These are phyloP conservation scores for Trochalopteron elliotii DNA, from an alignment of 2,113 vertebrate genomes.

Conservation along the genomic window DNA sequence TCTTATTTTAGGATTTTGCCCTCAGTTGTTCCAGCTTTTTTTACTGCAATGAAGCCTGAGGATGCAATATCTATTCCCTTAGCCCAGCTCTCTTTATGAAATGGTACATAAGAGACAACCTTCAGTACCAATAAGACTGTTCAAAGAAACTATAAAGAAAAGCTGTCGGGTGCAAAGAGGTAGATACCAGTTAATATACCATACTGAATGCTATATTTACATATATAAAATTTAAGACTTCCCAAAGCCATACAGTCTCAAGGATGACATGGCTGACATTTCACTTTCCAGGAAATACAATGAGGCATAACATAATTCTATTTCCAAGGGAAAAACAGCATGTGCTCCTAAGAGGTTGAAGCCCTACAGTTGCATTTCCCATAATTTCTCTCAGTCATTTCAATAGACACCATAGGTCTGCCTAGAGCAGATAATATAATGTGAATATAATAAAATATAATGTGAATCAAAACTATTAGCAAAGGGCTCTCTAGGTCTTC, in stretches of 20 bases:
- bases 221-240: not conserved
- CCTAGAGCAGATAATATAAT: not conserved
- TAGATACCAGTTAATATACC: not conserved
- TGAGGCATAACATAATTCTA: not conserved
- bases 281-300: not conserved
- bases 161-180: not conserved
- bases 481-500: conserved; percentile 1
- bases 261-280: not conserved
- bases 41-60: not conserved
- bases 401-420: not conserved
- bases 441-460: not conserved
- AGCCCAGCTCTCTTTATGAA: not conserved
- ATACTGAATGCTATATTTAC: not conserved
- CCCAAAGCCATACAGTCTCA: not conserved
- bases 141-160: conserved; percentile 1
- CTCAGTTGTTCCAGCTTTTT: not conserved
- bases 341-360: not conserved
- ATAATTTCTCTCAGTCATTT: not conserved
- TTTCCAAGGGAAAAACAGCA: not conserved
- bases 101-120: not conserved
- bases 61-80: not conserved
- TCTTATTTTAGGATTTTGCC: conserved; percentile 1
- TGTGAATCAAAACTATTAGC: not conserved
- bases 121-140: not conserved
- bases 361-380: not conserved